Evolutionary conservation across 1,140 invertebrate species (phyloP), one percentile per base, ranked within the genome.

Genomic region (Macrostomum lignano): DNA sequence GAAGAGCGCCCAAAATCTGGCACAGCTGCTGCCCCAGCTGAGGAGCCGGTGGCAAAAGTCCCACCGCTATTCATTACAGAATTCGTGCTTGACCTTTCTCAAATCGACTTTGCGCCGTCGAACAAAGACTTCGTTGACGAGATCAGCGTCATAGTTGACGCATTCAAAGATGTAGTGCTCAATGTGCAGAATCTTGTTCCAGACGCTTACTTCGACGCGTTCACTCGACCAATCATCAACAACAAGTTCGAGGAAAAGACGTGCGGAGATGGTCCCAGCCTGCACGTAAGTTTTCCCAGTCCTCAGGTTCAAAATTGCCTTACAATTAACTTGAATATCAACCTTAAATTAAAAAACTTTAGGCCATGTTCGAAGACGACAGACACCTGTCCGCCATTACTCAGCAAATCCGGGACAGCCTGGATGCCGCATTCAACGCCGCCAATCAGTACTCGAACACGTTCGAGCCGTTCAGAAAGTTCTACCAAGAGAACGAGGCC

Each of bases 401-500:
- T 17, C 29, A 45, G 13, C 51, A 55, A 36, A 53, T 68, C 20
- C 49, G 64, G n/a, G 42, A 63, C 10, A 52, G 65, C 11, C 42
- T 74, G 1, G 46, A 56, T 10, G 45, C 47, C 17, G 70, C 67
- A 31, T 73, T 71, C 39, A 53, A 66, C 3, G 58, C 58, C 3
- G 63, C 68, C 1, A 55, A 60, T 45, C 45, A 55, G 11, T 77
- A 74, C 44, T 60, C 68, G 0, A 41, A 65, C 38, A 62, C 67
- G n/a, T 73, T 74, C 50, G 50, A 68, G 15, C 35, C 44, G 0
- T 68, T 75, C 38, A 55, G 67, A 29, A 41, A 63, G 15, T 73
- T 71, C 48, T 75, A 67, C 44, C 60, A 60, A 25, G 68, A 73
- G 36, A 73, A 75, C 47, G 55, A 67, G 31, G 60, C 56, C 14